Percentiles rank a stretch among this genome's conserved stretches.
Conservation (phyloP, 1,140 invertebrate species). For the Scaptodrosophila lebanonensis region DNA sequence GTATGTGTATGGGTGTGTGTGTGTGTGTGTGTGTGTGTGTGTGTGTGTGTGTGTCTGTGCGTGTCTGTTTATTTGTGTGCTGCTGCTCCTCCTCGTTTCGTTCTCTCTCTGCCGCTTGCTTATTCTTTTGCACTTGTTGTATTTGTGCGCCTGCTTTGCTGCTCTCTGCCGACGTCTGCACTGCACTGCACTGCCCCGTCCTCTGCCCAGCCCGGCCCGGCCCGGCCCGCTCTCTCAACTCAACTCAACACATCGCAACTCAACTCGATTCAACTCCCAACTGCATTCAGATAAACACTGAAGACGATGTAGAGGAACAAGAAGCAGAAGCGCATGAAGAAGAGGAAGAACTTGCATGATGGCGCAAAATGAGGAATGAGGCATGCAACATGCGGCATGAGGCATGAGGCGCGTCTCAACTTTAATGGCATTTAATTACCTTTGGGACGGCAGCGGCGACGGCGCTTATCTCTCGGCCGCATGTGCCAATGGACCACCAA, state of each 20-base stretch:
- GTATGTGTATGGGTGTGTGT: constrained; percentile 30
- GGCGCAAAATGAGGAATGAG: too few species aligned
- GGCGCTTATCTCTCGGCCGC: constrained; percentile 41
- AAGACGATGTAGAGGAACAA: too few species aligned
- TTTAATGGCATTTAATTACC: constrained; percentile 71
- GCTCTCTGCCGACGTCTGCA: too few species aligned
- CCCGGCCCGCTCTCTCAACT: too few species aligned
- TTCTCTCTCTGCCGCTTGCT: neutral
- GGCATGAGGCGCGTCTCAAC: too few species aligned
- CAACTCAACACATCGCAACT: too few species aligned
- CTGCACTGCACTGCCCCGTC: neutral
- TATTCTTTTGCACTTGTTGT: constrained; percentile 7
- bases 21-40: constrained; percentile 10
- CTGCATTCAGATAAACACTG: constrained; percentile 50
- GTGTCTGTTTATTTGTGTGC: too few species aligned
- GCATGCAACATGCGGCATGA: too few species aligned
- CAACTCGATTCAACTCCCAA: constrained; percentile 11
- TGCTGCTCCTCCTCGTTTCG: constrained; percentile 43
- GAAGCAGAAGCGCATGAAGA: too few species aligned
- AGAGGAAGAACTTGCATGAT: too few species aligned
- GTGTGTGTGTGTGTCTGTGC: constrained; percentile 25
- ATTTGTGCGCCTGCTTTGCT: too few species aligned
- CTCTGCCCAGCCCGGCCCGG: neutral
- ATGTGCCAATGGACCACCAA: constrained; percentile 45
- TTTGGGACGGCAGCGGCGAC: constrained; percentile 33